phyloP scores from a whole-genome alignment of 2,113 vertebrate genomes.

The Scalopus aquaticus region DNA sequence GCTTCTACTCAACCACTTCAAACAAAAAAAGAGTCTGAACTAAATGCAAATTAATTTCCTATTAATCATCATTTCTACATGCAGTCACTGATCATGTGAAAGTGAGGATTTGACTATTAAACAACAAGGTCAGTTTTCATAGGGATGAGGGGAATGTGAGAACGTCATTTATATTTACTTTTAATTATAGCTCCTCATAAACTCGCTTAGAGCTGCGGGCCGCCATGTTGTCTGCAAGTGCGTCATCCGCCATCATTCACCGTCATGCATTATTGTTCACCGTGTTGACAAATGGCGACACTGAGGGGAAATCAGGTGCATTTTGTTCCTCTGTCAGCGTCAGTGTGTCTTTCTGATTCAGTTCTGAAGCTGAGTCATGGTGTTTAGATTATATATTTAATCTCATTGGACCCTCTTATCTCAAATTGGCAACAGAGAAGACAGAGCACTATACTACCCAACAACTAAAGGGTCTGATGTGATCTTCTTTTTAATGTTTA shows the following conservation, averaged over 20 bases:
- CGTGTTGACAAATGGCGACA: not conserved
- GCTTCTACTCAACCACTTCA: not conserved
- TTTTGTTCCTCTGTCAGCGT: not conserved
- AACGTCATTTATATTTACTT: not conserved
- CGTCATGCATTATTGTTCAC: no score
- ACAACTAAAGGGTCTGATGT: not conserved
- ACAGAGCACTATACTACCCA: not conserved
- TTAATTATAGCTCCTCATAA: no score
- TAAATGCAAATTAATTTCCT: not conserved
- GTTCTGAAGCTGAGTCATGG: not conserved
- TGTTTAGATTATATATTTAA: not conserved
- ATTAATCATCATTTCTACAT: not conserved
- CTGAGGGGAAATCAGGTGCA: not conserved
- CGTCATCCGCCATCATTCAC: not conserved
- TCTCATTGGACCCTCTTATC: not conserved
- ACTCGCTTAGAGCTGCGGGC: no score
- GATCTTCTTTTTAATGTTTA: not conserved
- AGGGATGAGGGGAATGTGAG: not conserved
- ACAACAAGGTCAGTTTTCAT: not conserved
- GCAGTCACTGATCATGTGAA: not conserved
- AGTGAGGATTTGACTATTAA: not conserved
- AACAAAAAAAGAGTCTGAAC: not conserved
- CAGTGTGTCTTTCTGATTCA: not conserved
- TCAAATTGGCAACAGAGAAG: not conserved
- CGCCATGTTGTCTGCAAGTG: rapidly evolving